Evolutionary conservation across 2,797 vertebrate species (phyloP).

Genomic region (Pristis pectinata): DNA sequence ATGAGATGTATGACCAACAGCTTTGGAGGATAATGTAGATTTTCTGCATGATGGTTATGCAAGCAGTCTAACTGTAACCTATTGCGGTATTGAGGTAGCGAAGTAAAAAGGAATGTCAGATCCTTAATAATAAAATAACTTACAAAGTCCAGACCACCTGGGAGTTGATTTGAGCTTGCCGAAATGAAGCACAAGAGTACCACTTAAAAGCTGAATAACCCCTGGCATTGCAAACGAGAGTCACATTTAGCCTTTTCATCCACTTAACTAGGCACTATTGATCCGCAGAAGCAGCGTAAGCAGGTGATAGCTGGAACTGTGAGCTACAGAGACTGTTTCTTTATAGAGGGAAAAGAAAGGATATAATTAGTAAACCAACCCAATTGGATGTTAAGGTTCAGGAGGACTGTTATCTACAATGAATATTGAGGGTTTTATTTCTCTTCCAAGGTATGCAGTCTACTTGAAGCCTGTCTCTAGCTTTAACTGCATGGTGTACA

Average conservation of each 20-base stretch:
- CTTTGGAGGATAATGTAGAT: constrained; percentile 55
- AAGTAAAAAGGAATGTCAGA: constrained; percentile 47
- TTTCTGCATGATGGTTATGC: constrained; percentile 38
- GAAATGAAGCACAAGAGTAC: constrained; percentile 45
- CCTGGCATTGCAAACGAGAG: constrained; percentile 56
- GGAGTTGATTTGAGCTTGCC: constrained; percentile 49
- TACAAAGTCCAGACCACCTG: constrained; percentile 46
- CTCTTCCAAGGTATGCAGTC: constrained; percentile 40
- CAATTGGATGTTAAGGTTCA: constrained; percentile 47
- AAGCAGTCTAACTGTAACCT: constrained; percentile 51
- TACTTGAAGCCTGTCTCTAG: constrained; percentile 46
- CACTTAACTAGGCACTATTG: constrained; percentile 57
- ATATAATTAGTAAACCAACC: constrained; percentile 51
- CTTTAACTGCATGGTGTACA: constrained; percentile 44
- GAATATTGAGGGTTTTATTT: constrained; percentile 43
- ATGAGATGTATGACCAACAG: constrained; percentile 58
- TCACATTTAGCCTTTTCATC: constrained; percentile 59
- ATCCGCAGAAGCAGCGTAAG: constrained; percentile 53
- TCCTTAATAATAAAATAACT: constrained; percentile 52
- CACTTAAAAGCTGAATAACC: constrained; percentile 44
- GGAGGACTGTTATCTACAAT: constrained; percentile 48
- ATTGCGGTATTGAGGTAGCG: constrained; percentile 48
- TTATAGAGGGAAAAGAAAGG: constrained; percentile 50
- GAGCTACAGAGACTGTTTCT: constrained; percentile 55
- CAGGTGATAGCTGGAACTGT: constrained; percentile 56